Evolutionary conservation across 2,888 invertebrate species (phyloP), one percentile per base, ranked within the genome.

Genomic region (Campoletis raptor): DNA sequence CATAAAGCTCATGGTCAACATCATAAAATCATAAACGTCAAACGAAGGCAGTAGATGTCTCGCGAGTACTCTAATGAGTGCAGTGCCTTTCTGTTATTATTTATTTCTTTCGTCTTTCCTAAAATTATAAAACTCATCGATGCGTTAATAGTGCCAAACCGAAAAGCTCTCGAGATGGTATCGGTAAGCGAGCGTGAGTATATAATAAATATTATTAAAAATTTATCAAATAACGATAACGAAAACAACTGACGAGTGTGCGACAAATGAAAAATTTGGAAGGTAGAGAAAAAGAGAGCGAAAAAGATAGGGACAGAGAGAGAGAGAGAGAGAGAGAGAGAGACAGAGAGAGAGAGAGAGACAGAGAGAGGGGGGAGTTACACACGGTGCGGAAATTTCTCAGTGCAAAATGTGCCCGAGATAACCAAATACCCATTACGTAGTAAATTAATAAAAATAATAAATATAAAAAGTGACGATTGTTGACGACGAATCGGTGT

Each of bases 61-160:
- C 86, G 76, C 77, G 40, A 73, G 76, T 79, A 61, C 85, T 85
- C 86, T 79, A 72, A 87, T 88, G 83, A 85, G 88, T 88, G 87
- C 64, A 54, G 89, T 89, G 89, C 89, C 89, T 90, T 90, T 70
- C 87, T 82, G 87, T 86, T 83, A 81, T 74, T 72, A 40, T 79
- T 66, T 66, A n/a, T 54, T 79, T 78, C 69, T 7, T 66, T 54
- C 36, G 45, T 42, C n/a, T 42, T 64, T 61, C 24, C 57, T 74
- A 24, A 74, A 78, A 78, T 76, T 42, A 52, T 57, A 74, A 81
- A 67, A 73, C 67, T 78, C 73, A 79, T 76, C 81, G 78, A 86
- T 73, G 79, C 87, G 85, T 88, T 89, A 88, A 90, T 88, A 88
- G 90, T 90, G 90, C 90, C 91, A 91, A 90, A 88, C 86, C 87